Evolutionary conservation across 2,888 invertebrate genomes (phyloP), one percentile per base, ranked within the genome.

Genomic region (Nysson spinosus): DNA sequence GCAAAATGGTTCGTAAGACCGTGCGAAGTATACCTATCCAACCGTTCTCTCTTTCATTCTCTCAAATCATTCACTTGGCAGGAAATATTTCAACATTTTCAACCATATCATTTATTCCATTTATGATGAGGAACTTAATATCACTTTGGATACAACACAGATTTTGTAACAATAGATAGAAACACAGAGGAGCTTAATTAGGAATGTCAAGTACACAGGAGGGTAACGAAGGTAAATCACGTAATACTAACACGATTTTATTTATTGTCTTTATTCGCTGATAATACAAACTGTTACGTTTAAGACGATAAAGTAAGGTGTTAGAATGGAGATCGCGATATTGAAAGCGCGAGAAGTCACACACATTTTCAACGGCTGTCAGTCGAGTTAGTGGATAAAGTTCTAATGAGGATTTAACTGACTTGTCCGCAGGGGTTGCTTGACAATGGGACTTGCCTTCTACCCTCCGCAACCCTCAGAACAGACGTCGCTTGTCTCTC

Each of bases 381-480:
- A 66, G 46, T 20, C 44, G 43, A 30, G 50, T 50, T 67, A 70
- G 60, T 69, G 70, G 75, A 72, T 77, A 63, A 72, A 76, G 75
- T 76, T 73, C 77, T 82, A 83, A 82, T 79, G 82, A 81, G 80
- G 77, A 78, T 83, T 82, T 83, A 83, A 82, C 72, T 71, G 79
- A 82, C 78, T 78, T 67, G 78, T 76, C 65, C 75, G 68, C 68
- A 71, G 72, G 73, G 76, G 75, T 69, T 54, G 79, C 62, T 77
- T 75, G 70, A 82, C 78, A 81, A 79, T 81, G 69, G 73, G 69
- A n/a, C 54, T 72, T 67, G 76, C 78, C 78, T 69, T 75, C 76
- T 63, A 77, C 75, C 79, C 79, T 66, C 57, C 43, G 46, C 69
- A 52, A 72, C 69, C 69, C 72, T 64, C 72, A 51, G 60, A 58